Evolutionary conservation across 2,113 vertebrate genomes (phyloP).

Genomic region (Tringa solitaria): DNA sequence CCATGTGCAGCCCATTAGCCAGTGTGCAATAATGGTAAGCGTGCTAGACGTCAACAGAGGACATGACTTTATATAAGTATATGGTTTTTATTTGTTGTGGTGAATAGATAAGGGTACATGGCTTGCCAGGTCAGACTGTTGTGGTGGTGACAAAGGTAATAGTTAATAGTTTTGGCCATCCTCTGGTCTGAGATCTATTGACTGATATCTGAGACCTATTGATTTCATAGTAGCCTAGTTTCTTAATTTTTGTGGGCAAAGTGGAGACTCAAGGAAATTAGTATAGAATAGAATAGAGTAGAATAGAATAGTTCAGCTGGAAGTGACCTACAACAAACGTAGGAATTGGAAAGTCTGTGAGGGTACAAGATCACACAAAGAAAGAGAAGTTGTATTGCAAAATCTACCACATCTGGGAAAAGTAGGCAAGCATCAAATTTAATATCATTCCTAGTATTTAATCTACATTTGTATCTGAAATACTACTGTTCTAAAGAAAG

Average conservation of each 20-base stretch:
- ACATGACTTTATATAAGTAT: not conserved
- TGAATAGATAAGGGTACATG: not conserved
- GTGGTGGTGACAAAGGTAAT: not conserved
- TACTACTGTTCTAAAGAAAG: not conserved
- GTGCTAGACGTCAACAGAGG: not conserved
- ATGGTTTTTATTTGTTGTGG: not conserved
- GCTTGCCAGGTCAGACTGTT: not conserved
- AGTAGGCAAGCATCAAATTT: not conserved
- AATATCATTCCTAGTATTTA: not conserved
- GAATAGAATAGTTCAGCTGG: not conserved
- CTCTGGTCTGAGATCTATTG: not conserved
- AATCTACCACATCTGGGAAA: not conserved
- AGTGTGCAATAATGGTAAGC: not conserved
- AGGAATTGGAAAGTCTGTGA: not conserved
- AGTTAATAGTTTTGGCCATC: not conserved
- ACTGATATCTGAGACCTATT: not conserved
- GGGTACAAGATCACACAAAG: not conserved
- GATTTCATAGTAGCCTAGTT: not conserved
- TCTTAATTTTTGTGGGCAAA: not conserved
- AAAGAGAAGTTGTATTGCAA: not conserved
- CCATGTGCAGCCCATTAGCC: too few relatives aligned
- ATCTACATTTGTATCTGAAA: not conserved
- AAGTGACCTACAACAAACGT: not conserved
- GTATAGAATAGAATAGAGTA: not conserved
- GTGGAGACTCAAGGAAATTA: not conserved